Percentiles rank a stretch among this genome's conserved stretches.
phyloP scores from a whole-genome alignment of 1,140 invertebrate genomes.

The Drosophila equinoxialis region DNA sequence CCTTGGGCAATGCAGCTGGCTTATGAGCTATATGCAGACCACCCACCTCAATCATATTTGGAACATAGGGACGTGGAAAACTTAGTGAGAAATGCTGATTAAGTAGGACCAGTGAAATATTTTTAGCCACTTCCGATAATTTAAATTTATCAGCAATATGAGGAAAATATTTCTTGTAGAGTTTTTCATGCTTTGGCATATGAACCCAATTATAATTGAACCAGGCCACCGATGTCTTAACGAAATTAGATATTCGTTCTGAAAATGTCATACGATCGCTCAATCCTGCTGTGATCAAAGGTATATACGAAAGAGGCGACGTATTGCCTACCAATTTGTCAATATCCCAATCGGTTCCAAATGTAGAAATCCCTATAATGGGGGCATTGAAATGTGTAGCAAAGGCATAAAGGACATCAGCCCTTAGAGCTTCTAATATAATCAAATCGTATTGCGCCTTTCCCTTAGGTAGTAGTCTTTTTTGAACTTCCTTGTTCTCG shows the following conservation, averaged over 20 bases:
- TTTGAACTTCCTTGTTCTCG: slow-evolving; percentile 49
- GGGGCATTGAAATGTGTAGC: slow-evolving; percentile 73
- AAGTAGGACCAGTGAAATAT: slow-evolving; percentile 84
- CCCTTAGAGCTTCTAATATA: slow-evolving; percentile 58
- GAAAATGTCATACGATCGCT: slow-evolving; percentile 82
- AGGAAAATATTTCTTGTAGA: slow-evolving; percentile 78
- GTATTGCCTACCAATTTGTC: slow-evolving; percentile 81
- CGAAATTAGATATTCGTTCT: slow-evolving; percentile 82
- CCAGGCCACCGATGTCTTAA: slow-evolving; percentile 45
- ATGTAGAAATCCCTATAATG: slow-evolving; percentile 74
- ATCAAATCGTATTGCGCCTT: slow-evolving; percentile 62
- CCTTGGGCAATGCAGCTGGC: slow-evolving; percentile 77
- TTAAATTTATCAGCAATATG: slow-evolving; percentile 75
- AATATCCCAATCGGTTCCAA: slow-evolving; percentile 67
- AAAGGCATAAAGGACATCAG: slow-evolving; percentile 69
- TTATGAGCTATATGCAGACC: slow-evolving; percentile 84
- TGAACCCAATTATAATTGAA: slow-evolving; percentile 44
- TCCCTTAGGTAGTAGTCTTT: slow-evolving; percentile 41
- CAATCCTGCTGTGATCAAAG: slow-evolving; percentile 60
- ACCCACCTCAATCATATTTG: slow-evolving; percentile 85
- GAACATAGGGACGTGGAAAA: slow-evolving; percentile 83
- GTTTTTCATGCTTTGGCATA: slow-evolving; percentile 62
- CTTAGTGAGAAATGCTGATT: slow-evolving; percentile 85
- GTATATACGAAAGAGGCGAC: slow-evolving; percentile 75
- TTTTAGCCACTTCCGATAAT: slow-evolving; percentile 72